phyloP scores from a whole-genome alignment of 2,888 invertebrate genomes.

The Eulithis prunata region DNA sequence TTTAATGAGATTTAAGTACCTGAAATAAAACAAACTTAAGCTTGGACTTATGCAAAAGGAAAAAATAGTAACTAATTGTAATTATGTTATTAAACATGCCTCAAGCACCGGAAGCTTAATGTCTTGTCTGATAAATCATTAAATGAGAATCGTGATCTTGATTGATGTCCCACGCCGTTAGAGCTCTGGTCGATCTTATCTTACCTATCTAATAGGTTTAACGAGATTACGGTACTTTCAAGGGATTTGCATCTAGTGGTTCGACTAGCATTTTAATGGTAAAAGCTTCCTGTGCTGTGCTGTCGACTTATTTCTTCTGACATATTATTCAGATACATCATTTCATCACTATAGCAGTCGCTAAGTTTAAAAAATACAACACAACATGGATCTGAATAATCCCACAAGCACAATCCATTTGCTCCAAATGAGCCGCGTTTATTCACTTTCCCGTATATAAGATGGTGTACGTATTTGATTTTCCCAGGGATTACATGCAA shows the following conservation, averaged over 20 bases:
- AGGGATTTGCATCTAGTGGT: slow-evolving; percentile 61
- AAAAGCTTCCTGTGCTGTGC: slow-evolving; percentile 30
- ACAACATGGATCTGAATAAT: slow-evolving; percentile 7
- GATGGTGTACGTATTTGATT: slow-evolving; percentile 11
- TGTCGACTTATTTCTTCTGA: slow-evolving; percentile 19
- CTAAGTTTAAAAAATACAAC: not conserved
- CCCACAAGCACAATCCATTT: slow-evolving; percentile 14
- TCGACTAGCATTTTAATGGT: slow-evolving; percentile 45
- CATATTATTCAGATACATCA: not conserved
- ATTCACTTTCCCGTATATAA: slow-evolving; percentile 17
- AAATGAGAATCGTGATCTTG: slow-evolving; percentile 58
- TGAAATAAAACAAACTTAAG: slow-evolving; percentile 4
- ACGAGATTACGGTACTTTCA: slow-evolving; percentile 73
- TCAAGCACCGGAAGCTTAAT: slow-evolving; percentile 52
- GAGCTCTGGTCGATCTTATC: slow-evolving; percentile 68
- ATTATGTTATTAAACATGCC: slow-evolving; percentile 20
- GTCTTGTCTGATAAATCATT: slow-evolving; percentile 45
- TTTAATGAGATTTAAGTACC: not conserved
- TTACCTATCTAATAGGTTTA: slow-evolving; percentile 70
- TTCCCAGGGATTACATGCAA: slow-evolving; percentile 22
- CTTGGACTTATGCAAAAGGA: not conserved
- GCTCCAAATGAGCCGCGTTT: slow-evolving; percentile 6
- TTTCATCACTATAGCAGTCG: not conserved
- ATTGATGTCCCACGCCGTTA: slow-evolving; percentile 73
- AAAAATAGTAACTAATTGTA: slow-evolving; percentile 9